A percentile compares a stretch with the other conserved stretches of the same genome.
Conservation (phyloP, 2,797 vertebrate genomes). For the Gallinago solitaria region DNA sequence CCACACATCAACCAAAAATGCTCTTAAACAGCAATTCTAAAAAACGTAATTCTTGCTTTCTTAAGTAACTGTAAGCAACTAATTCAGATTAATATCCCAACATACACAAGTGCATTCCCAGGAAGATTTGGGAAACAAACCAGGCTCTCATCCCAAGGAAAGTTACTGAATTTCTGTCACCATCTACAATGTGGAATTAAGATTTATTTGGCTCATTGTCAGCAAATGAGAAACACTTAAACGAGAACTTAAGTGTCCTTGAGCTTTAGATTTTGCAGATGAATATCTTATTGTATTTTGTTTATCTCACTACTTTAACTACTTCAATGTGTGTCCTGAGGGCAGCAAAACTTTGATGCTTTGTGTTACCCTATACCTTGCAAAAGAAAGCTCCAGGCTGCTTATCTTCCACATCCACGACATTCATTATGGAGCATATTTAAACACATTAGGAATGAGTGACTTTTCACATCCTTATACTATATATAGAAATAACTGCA, state of each 20-base stretch:
- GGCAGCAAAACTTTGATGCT: constrained; percentile 52
- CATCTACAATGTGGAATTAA: not conserved
- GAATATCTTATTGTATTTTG: constrained; percentile 20
- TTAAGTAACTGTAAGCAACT: not conserved
- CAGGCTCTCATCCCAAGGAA: not conserved
- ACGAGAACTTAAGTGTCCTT: constrained; percentile 47
- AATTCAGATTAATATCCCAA: not conserved
- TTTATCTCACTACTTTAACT: constrained; percentile 60
- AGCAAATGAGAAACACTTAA: constrained; percentile 39
- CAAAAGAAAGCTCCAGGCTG: constrained; percentile 57
- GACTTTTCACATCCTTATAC: constrained; percentile 35
- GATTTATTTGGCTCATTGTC: constrained; percentile 40
- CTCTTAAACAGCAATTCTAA: not conserved
- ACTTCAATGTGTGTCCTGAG: constrained; percentile 53
- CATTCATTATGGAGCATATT: constrained; percentile 29
- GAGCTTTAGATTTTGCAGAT: constrained; percentile 48
- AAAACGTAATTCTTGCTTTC: not conserved
- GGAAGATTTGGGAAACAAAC: not conserved
- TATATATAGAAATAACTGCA: constrained; percentile 16
- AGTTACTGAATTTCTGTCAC: constrained; percentile 40
- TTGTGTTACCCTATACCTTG: constrained; percentile 59
- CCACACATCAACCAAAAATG: not conserved
- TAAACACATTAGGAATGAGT: constrained; percentile 39
- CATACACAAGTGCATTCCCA: not conserved
- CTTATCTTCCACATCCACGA: constrained; percentile 60